Evolutionary conservation across 1,140 invertebrate genomes (phyloP).

Genomic region (Homalodisca vitripennis): DNA sequence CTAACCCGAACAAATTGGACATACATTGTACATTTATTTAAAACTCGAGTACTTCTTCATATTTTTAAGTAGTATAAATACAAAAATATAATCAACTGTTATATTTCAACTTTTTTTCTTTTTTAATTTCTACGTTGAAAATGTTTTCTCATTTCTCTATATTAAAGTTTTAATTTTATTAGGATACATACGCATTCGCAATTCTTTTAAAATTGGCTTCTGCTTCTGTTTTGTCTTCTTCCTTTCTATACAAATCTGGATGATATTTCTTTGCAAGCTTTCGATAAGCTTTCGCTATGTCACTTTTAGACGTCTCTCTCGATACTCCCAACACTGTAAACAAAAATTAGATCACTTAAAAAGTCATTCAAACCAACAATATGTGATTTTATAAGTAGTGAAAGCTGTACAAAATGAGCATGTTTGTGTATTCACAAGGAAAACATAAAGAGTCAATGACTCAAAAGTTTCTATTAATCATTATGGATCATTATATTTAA

Average conservation of each 20-base stretch:
- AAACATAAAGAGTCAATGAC: too few relatives aligned
- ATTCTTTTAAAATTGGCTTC: neutral
- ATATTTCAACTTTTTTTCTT: neutral
- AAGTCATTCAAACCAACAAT: too few relatives aligned
- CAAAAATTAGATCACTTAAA: too few relatives aligned
- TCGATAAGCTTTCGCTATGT: neutral
- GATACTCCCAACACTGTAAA: slow-evolving; percentile 17
- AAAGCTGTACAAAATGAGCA: too few relatives aligned
- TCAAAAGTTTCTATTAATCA: too few relatives aligned
- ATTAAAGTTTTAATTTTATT: neutral
- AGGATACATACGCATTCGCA: neutral
- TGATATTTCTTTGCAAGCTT: slow-evolving; percentile 17
- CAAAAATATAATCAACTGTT: neutral
- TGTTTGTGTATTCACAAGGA: too few relatives aligned
- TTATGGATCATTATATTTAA: too few relatives aligned
- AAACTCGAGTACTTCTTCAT: neutral
- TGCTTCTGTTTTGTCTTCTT: neutral
- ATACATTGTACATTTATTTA: neutral
- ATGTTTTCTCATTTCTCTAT: neutral
- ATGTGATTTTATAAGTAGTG: too few relatives aligned
- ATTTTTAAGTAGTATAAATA: neutral
- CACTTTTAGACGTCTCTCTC: slow-evolving; percentile 6
- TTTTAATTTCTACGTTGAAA: neutral
- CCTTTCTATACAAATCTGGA: slow-evolving; percentile 6
- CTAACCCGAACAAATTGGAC: too few relatives aligned